Evolutionary conservation across 35 echinoderm and acorn worm genomes (phyloP), one percentile per base, ranked within the genome.

Genomic region (Patiria miniata): DNA sequence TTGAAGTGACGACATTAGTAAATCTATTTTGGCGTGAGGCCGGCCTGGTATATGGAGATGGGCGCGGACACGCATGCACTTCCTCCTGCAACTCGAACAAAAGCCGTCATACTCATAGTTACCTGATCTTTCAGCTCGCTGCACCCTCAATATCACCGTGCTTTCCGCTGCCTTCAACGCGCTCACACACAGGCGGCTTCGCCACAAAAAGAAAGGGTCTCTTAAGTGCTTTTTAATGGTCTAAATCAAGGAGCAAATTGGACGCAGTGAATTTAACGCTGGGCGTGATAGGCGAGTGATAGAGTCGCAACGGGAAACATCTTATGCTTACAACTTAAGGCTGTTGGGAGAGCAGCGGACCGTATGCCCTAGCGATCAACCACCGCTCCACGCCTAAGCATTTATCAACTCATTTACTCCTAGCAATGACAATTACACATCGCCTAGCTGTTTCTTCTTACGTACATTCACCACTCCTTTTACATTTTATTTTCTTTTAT

Each of bases 361-460:
- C 65, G 65, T 73, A 23, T 34, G 22, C 2, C 26, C 29, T 47
- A 4, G 26, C 65, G 34, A 34, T 73, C 30, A 34, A 9, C 19
- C 6, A 4, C 26, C 26, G 65, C 4, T 73, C 21, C 58, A 18
- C 65, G 65, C 65, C 21, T 73, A 34, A 7, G 26, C 65, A 73
- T 73, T 73, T 73, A 73, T 23, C 65, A 73, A 73, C 65, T 73
- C 65, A 30, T 73, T 73, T 73, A 23, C 65, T 36, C 29, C 34
- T 73, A 32, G 65, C 29, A 73, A 73, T 73, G 65, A 73, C 65
- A 30, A 73, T 73, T 73, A 73, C 26, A 73, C 65, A 73, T 30
- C 65, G 22, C 65, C 26, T 73, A 18, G 29, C 21, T 73, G 65
- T 36, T 73, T 16, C 14, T 34, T 30, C 21, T 30, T 5, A 14